Evolutionary conservation across 2,113 vertebrate genomes (phyloP), one percentile per base, ranked within the genome.

Genomic region (Siphamia tubifer): DNA sequence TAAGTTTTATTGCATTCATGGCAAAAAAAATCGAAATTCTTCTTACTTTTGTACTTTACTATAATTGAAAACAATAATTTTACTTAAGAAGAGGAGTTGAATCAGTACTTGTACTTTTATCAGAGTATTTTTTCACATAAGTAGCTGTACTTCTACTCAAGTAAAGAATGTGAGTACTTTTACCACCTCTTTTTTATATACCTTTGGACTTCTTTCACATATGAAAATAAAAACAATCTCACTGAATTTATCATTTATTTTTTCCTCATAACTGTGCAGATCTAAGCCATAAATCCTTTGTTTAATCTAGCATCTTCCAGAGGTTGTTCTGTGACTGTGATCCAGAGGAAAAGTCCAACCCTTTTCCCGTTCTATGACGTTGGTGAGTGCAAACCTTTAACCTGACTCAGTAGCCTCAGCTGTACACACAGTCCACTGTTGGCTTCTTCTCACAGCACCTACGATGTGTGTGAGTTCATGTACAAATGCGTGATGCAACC

Each of bases 381-480:
- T 77, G 87, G 74, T 27, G 36, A 39, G 51, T 67, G n/a, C 74
- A 65, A 85, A 87, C 85, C 83, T 82, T 89, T 82, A 75, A 83
- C 88, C 85, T 64, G 42, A 19, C 56, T 83, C 64, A 69, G 78
- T 78, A 43, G 70, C 52, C 81, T 87, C 92, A 90, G 92, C 89
- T 92, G 91, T 77, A 68, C 78, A 87, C 72, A 81, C 65, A 87
- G 70, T 74, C 64, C 68, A 56, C 78, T 77, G 84, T 87, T 74
- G 64, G 58, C 64, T 74, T 75, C 84, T 89, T 90, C 90, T 92
- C 89, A 86, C 74, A 87, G 76, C 66, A 70, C 78, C 27, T 48
- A 10, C 2, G 2, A 23, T 19, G 8, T 74, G 62, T 44, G 45
- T 66, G n/a, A n/a, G 60, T 74, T 28, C 74, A 27, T 51, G 27